Evolutionary conservation across 2,113 vertebrate genomes (phyloP), one percentile per base, ranked within the genome.

Genomic region (Stegastes partitus): DNA sequence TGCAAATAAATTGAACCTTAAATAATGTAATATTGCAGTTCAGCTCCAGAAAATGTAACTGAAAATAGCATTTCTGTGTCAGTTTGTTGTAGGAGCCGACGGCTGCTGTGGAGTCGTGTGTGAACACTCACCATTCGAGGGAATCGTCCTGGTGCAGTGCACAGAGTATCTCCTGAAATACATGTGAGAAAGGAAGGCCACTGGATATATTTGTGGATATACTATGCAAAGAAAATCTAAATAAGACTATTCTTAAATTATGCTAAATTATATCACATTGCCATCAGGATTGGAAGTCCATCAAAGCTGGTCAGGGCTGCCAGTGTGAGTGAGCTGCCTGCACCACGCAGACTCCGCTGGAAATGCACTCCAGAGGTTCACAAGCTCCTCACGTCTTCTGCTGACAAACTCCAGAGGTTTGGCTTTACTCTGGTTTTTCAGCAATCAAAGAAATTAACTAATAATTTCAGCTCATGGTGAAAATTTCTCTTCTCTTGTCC

Each of bases 81-180:
- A 99, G 98, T 97, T 99, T 86, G 95, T 99, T 45, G 89, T 99
- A 90, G 97, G 97, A 89, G 94, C 93, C 66, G 97, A 98, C 0
- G 98, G 98, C 45, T 94, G 96, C 84, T 99, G 97, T 0, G 98
- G 98, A 3, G 94, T 98, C 0, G 96, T 99, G 23, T 99, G 97
- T 4, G 98, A 99, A 74, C 98, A 99, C 72, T 99, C 98, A 0
- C 94, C 98, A 0, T 99, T 98, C 0, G 98, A 99, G 9, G 98
- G 98, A 81, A 99, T 99, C 4, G 95, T 99, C 16, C 94, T 99
- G n/a, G 96, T 99, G 70, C 97, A 99, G 83, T 99, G 97, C 89
- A 94, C 94, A 0, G 97, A 99, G 90, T 96, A 96, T 84, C 93
- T 99, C 66, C 96, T 99, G 63, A 96, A 94, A 86, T 97, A 98